Percentiles rank a stretch among this genome's conserved stretches.
Conservation (phyloP, 2,888 invertebrate genomes). For the Marronus borbonicus region DNA sequence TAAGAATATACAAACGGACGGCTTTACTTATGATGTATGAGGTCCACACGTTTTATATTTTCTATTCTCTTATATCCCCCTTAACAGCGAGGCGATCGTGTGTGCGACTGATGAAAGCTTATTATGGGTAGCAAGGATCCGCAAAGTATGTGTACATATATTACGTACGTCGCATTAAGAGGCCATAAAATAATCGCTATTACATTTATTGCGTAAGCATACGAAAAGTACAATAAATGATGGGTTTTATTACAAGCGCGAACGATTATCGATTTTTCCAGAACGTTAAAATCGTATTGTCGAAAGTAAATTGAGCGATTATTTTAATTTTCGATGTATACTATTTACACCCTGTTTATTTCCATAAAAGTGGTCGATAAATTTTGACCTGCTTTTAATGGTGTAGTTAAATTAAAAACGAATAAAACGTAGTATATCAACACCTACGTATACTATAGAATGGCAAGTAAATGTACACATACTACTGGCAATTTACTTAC, state of each 20-base stretch:
- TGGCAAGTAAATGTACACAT: slow-evolving; percentile 16
- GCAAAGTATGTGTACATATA: background rate
- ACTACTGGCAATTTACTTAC: slow-evolving; percentile 28
- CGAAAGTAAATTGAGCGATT: slow-evolving; percentile 40
- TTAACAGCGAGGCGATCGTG: background rate
- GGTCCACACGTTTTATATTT: background rate
- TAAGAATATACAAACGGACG: too few relatives aligned
- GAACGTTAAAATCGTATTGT: slow-evolving; percentile 39
- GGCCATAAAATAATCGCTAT: slow-evolving; percentile 24
- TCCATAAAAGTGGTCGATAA: slow-evolving; percentile 37
- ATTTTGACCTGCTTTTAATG: slow-evolving; percentile 39
- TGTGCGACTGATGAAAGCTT: background rate
- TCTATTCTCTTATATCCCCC: background rate
- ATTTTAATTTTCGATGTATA: slow-evolving; percentile 40
- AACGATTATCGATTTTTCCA: slow-evolving; percentile 30
- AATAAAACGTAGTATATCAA: slow-evolving; percentile 30
- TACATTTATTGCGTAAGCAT: slow-evolving; percentile 22
- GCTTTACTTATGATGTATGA: too few relatives aligned
- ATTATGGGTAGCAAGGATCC: background rate
- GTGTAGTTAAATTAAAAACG: slow-evolving; percentile 31
- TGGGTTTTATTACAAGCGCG: slow-evolving; percentile 31
- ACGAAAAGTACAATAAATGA: slow-evolving; percentile 34
- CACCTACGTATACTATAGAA: slow-evolving; percentile 30
- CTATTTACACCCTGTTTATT: slow-evolving; percentile 38
- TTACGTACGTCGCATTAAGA: slow-evolving; percentile 9